Evolutionary conservation across 2,888 invertebrate species (phyloP), one percentile per base, ranked within the genome.

Genomic region (Herminia tarsipennalis): DNA sequence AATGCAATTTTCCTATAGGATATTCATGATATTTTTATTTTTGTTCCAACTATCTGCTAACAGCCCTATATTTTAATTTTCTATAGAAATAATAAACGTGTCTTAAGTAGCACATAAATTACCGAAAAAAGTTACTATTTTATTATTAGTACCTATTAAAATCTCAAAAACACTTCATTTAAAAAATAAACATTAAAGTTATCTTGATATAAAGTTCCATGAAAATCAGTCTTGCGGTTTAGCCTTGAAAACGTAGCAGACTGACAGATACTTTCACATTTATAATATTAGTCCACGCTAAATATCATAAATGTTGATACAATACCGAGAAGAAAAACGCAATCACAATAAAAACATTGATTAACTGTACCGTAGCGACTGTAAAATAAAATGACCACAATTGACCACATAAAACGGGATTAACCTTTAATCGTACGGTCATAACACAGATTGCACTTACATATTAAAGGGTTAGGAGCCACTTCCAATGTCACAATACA

Each of bases 401-500:
- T 29, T 24, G 35, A 38, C 13, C 22, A 10, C 39, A 40, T 46
- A 30, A 34, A 35, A 18, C 29, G 29, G 13, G n/a, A 35, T 24
- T 49, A 47, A 56, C 57, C 47, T 59, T 45, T 46, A 49, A 36
- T 17, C 29, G 45, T 18, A 34, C 17, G 29, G 39, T 29, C 39
- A 39, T 34, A 34, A 46, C 28, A 50, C 48, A 52, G 43, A 53
- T 40, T 34, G 29, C 37, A 51, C 29, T 28, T 13, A 47, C 12
- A 38, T 29, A 48, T 48, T 45, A 62, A n/a, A 56, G 57, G 49
- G 58, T 56, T 62, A 57, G 59, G 50, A 30, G 10, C 28, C 32
- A 37, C 44, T 20, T 39, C 62, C 59, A 65, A 54, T 59, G 66
- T 53, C 64, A 63, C 37, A 53, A 42, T 14, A 44, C 37, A 58